A percentile compares a stretch with the other conserved stretches of the same genome.
Evolutionary conservation across 2,797 vertebrate species (phyloP).

Genomic region (Prunella strophiata): DNA sequence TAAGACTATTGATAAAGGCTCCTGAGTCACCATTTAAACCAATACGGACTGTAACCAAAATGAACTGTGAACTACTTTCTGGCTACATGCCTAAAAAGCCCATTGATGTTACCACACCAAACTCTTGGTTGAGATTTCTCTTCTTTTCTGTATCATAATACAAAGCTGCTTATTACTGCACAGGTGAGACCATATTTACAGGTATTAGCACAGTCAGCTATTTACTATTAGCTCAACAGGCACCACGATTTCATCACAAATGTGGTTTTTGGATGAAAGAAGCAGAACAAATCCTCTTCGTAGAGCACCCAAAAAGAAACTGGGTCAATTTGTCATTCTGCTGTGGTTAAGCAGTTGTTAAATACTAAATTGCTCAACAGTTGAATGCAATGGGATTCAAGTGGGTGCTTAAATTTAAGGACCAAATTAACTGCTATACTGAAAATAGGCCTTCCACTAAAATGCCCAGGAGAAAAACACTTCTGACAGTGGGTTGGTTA

Average conservation of each 20-base stretch:
- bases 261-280: background rate
- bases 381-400: slow-evolving; percentile 25
- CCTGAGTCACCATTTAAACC: background rate
- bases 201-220: background rate
- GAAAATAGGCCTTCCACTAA: background rate
- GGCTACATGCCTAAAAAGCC: background rate
- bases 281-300: background rate
- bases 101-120: background rate
- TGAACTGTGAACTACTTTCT: background rate
- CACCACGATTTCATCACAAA: background rate
- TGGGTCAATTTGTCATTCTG: background rate
- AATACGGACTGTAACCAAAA: background rate
- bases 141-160: background rate
- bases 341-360: background rate
- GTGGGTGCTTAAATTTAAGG: slow-evolving; percentile 34
- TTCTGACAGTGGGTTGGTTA: background rate
- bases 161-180: background rate
- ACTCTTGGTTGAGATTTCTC: background rate
- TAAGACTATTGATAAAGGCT: background rate
- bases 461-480: background rate
- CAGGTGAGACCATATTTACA: background rate
- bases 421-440: slow-evolving; percentile 20
- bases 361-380: slow-evolving; percentile 14
- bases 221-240: background rate
- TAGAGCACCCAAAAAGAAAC: background rate